Base-by-base conservation (phyloP, 2,797 vertebrate species). In the Sorex maritimensis region DNA sequence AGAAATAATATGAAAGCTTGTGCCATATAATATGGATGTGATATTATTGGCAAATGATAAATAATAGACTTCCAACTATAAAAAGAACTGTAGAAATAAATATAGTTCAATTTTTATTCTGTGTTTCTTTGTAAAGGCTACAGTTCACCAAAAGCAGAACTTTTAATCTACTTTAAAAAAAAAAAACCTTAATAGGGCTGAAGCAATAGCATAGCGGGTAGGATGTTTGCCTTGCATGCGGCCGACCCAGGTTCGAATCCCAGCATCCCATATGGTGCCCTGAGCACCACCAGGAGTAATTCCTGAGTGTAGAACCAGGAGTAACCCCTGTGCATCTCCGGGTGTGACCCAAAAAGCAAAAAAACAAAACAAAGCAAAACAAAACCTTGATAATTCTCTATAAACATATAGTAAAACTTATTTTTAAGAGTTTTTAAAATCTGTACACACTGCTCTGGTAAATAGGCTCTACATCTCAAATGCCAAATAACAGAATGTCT, bases 21-120 rank as follows among this genome's bases (percentile, higher is more conserved):
- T 80, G 30, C 24, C 15, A 65, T 28, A 41, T 38, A 85, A 80
- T 69, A 68, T 19, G 28, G 26, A n/a, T 52, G 38, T 30, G 0
- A 68, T 68, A 12, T 24, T 80, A 81, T 2, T 46, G 15, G 69
- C 28, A 92, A 91, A 86, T 67, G 52, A 91, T 87, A 19, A 88
- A 58, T 77, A 80, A 81, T 5, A 30, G 15, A 63, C 38, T 80
- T 87, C 79, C 34, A 85, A 9, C 82, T 0, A 38, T 34, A 28
- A 24, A 81, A 88, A 86, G n/a, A 73, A 85, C 17, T 17, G 93
- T 55, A 92, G 30, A 84, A 91, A 89, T 55, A 78, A 83, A 67
- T 87, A 10, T 46, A 65, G 41, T 28, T 91, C 38, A 73, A 73
- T 91, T 2, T 80, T 94, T 85, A 82, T 68, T 72, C 68, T 24